Base-by-base conservation (phyloP, 2,113 vertebrate genomes). In the Osmerus mordax region DNA sequence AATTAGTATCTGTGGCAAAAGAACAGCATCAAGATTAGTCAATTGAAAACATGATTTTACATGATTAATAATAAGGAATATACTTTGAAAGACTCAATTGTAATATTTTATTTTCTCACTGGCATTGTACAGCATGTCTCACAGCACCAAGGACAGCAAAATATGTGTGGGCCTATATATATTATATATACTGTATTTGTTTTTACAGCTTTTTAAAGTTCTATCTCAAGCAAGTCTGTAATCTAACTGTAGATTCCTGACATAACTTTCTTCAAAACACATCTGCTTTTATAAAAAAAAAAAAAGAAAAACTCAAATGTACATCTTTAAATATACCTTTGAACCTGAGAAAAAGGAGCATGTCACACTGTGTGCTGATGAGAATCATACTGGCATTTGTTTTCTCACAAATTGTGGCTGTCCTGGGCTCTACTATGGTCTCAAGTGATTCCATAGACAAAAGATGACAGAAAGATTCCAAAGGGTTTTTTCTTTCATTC, bases 311-410 rank as follows among this genome's bases (percentile, higher is more conserved):
- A 83, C 89, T 79, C 86, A 73, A 84, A 72, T 81, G 82, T 90
- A 87, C 81, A 89, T 70, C 77, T 75, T 64, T 66, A 74, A 88
- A 91, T 83, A 87, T 85, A 86, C 78, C 87, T 84, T 83, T 83
- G 81, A 92, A 92, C 91, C 89, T 89, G 92, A 93, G 90, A 86
- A 87, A 93, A 89, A 67, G 70, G 2, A 47, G 85, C 78, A 87
- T 89, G 82, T 88, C 84, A 91, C 82, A 86, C 79, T 85, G 81
- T 79, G 71, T 79, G 74, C 69, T 77, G 71, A 89, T 60, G 70
- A 51, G 62, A 75, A 83, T 61, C 78, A 78, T 72, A 74, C 75
- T 76, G 83, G 77, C 75, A 83, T 81, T 32, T 79, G 75, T 74
- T 83, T 74, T 79, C 84, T 80, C 86, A 90, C 77, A 77, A 83